Evolutionary conservation across 2,797 vertebrate genomes (phyloP).

Genomic region (Mastacembelus armatus): DNA sequence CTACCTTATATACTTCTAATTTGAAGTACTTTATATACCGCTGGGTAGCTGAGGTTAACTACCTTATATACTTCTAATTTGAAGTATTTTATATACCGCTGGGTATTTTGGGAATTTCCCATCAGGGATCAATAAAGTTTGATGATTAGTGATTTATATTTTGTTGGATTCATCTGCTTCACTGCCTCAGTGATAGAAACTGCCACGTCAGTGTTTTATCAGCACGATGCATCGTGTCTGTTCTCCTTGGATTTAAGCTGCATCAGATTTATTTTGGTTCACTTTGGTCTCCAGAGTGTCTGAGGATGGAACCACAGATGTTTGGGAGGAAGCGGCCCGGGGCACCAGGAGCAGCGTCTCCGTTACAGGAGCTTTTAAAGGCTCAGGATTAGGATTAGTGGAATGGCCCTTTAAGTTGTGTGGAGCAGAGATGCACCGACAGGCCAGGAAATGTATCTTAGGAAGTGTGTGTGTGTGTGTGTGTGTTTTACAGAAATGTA

Average conservation of each 20-base stretch:
- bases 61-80: too few relatives aligned
- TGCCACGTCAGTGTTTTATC: not conserved
- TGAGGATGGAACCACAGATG: conserved; percentile 44
- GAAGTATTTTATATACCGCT: too few relatives aligned
- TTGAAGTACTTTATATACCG: too few relatives aligned
- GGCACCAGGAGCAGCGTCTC: conserved; percentile 45
- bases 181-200: too few relatives aligned
- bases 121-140: too few relatives aligned
- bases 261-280: not conserved
- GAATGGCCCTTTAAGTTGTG: conserved; percentile 57
- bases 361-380: conserved; percentile 73
- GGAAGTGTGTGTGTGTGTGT: conserved; percentile 10
- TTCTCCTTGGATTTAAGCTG: not conserved
- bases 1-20: too few relatives aligned
- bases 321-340: conserved; percentile 3
- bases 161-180: too few relatives aligned
- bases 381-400: conserved; percentile 70
- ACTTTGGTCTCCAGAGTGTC: not conserved
- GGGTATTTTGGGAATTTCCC: too few relatives aligned
- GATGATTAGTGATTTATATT: too few relatives aligned
- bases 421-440: conserved; percentile 11
- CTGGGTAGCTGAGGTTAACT: too few relatives aligned
- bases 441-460: conserved; percentile 41
- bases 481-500: not conserved
- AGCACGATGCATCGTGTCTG: not conserved